phyloP scores from a whole-genome alignment of 2,113 vertebrate species.

The Leiothrix lutea region DNA sequence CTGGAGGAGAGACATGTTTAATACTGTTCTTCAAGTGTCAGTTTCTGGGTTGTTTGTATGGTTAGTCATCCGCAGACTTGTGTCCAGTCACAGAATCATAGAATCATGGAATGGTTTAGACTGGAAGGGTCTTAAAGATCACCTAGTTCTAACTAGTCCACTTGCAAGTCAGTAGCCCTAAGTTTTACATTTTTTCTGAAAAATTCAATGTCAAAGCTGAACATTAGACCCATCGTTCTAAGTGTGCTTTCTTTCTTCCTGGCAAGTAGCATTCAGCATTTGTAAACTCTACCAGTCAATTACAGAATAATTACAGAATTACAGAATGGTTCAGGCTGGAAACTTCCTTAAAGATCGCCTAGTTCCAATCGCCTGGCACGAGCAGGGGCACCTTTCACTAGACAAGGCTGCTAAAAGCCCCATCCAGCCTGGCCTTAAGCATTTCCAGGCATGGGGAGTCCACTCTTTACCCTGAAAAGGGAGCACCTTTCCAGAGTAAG shows the following conservation, averaged over 20 bases:
- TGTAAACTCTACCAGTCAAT: not conserved
- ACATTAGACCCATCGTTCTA: not conserved
- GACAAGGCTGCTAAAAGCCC: not conserved
- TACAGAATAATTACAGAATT: not conserved
- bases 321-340: not conserved
- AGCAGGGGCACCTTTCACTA: not conserved
- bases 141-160: not conserved
- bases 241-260: not conserved
- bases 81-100: not conserved
- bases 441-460: not conserved
- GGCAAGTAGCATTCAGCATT: not conserved
- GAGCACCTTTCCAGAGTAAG: not conserved
- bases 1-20: not conserved
- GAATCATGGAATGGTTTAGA: not conserved
- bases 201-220: not conserved
- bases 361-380: rapidly evolving
- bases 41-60: not conserved
- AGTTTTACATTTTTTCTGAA: not conserved
- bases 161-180: not conserved
- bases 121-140: not conserved
- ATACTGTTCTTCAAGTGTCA: not conserved
- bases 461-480: not conserved
- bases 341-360: not conserved
- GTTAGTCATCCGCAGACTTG: not conserved
- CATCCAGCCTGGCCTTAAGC: not conserved